Conservation (phyloP, 2,888 invertebrate species). For the Chymomyza caudatula region DNA sequence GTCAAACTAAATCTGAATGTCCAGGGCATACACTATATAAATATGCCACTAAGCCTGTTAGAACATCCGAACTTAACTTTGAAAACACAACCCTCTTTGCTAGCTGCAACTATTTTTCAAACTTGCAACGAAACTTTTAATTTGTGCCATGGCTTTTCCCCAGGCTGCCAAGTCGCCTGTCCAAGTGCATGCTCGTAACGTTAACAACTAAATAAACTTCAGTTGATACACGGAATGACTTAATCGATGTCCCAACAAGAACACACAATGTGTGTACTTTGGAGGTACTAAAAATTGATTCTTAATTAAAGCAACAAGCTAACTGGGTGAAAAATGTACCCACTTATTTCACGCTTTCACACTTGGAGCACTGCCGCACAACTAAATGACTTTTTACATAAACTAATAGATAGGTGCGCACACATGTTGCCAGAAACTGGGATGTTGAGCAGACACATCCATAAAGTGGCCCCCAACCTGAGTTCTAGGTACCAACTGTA, state of each 20-base stretch:
- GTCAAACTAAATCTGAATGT: background rate
- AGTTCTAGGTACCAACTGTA: background rate
- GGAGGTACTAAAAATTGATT: constrained; percentile 56
- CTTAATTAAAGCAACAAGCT: constrained; percentile 61
- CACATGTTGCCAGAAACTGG: background rate
- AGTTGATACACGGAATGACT: constrained; percentile 42
- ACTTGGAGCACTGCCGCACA: background rate
- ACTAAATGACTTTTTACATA: constrained; percentile 8
- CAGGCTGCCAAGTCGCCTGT: background rate
- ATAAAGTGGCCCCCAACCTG: constrained; percentile 3
- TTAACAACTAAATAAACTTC: constrained; percentile 57
- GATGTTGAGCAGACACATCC: background rate
- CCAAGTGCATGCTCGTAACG: constrained; percentile 40
- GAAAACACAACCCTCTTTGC: background rate
- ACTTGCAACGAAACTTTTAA: constrained; percentile 31
- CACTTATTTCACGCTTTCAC: constrained; percentile 1
- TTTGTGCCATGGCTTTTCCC: constrained; percentile 30
- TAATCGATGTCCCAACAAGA: constrained; percentile 48
- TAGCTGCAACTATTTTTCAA: background rate
- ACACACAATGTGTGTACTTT: background rate
- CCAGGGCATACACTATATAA: background rate
- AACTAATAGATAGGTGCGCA: constrained; percentile 5
- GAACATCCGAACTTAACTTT: no score
- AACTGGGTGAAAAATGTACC: constrained; percentile 19
- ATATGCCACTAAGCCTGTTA: background rate